phyloP scores from a whole-genome alignment of 1,140 invertebrate species.

The Chironomus striatipennis region DNA sequence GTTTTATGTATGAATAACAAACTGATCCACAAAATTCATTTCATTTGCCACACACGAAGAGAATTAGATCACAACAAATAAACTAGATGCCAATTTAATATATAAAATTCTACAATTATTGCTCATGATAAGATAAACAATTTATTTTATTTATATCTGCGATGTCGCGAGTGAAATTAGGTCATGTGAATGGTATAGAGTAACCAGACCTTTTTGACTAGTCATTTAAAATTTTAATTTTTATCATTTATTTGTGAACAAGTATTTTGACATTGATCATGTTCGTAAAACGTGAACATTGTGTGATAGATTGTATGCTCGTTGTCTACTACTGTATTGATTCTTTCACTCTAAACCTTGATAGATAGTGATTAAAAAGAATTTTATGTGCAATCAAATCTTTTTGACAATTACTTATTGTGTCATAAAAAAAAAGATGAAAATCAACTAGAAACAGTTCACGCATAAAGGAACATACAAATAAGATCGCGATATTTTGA shows the following conservation, averaged over 20 bases:
- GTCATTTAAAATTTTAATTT: background rate
- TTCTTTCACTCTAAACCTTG: background rate
- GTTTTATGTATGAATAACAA: no score
- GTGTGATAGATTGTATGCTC: background rate
- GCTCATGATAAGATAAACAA: no score
- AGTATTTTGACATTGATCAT: constrained; percentile 13
- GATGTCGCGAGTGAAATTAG: no score
- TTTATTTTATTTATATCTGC: no score
- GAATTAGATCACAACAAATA: no score
- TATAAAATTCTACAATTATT: no score
- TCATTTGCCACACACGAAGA: no score
- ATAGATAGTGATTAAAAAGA: background rate
- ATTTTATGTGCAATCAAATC: no score
- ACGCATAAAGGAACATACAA: background rate
- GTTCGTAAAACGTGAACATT: constrained; percentile 12
- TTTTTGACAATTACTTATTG: no score
- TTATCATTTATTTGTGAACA: background rate
- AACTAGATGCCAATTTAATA: no score
- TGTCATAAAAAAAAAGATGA: background rate
- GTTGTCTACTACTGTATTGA: background rate
- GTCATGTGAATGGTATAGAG: background rate
- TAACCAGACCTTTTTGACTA: background rate
- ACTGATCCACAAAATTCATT: no score
- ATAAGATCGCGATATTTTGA: background rate
- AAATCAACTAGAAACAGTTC: background rate